Conservation (phyloP, 2,113 vertebrate species). For the Serinus canaria region DNA sequence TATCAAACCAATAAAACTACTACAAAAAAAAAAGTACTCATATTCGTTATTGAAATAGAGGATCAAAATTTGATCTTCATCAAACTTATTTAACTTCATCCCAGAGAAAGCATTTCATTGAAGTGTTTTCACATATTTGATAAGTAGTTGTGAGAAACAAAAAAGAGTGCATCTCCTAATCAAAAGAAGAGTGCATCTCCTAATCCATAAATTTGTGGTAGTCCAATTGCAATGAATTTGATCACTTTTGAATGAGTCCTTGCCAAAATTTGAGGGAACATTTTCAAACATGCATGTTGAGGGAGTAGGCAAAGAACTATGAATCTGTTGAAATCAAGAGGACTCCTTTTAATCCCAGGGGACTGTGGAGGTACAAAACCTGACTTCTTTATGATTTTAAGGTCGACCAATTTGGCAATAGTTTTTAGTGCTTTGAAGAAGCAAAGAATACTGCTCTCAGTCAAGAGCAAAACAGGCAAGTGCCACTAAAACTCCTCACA, state of each 20-base stretch:
- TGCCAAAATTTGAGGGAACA: neutral
- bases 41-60: neutral
- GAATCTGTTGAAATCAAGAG: neutral
- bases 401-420: neutral
- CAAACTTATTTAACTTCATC: neutral
- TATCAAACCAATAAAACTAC: neutral
- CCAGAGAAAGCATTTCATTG: neutral
- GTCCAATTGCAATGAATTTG: neutral
- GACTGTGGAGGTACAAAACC: neutral
- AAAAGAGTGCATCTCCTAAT: neutral
- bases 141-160: neutral
- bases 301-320: neutral
- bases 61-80: neutral
- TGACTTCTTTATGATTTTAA: neutral
- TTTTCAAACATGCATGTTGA: neutral
- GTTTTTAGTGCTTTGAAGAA: neutral
- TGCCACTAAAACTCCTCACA: neutral
- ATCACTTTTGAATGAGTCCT: neutral
- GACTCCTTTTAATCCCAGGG: neutral
- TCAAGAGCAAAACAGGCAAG: neutral
- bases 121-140: neutral
- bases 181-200: neutral
- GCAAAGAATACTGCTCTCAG: neutral
- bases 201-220: neutral
- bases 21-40: neutral